Percentiles rank a stretch among this genome's conserved stretches.
Evolutionary conservation across 2,888 invertebrate species (phyloP).

Genomic region (Allacma fusca): DNA sequence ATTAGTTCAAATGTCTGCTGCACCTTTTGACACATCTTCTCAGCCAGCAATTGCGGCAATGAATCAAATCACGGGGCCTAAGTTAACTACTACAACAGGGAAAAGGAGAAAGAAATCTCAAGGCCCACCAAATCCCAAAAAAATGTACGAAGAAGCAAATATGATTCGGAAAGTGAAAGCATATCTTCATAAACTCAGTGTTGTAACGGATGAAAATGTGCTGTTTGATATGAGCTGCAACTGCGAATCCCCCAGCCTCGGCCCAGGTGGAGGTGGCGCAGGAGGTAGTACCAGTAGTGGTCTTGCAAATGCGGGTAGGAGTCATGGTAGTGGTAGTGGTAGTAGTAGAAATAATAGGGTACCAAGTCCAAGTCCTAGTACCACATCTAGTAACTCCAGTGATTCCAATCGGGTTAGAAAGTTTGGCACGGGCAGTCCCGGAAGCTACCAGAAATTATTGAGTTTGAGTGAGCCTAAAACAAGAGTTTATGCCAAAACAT

Average conservation of each 20-base stretch:
- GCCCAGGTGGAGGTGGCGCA: neutral
- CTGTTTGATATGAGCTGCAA: conserved; percentile 87
- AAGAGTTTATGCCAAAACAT: conserved; percentile 40
- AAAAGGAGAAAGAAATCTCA: conserved; percentile 80
- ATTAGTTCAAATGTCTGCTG: conserved; percentile 93
- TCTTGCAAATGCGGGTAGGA: conserved; percentile 5
- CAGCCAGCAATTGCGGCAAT: conserved; percentile 80
- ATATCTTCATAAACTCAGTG: conserved; percentile 90
- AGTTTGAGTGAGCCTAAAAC: conserved; percentile 90
- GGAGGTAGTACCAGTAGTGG: conserved; percentile 12
- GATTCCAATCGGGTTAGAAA: conserved; percentile 49
- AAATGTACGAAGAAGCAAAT: conserved; percentile 91
- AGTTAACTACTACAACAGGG: conserved; percentile 74
- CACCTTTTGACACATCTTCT: conserved; percentile 77
- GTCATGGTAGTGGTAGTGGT: conserved; percentile 32
- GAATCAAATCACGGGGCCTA: conserved; percentile 73
- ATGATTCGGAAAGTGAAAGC: conserved; percentile 67
- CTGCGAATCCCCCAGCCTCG: conserved; percentile 85
- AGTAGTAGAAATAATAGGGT: conserved; percentile 47
- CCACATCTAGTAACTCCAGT: conserved; percentile 52
- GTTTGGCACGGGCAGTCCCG: conserved; percentile 88
- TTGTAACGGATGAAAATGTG: conserved; percentile 89
- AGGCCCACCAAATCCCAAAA: conserved; percentile 83
- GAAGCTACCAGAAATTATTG: conserved; percentile 93
- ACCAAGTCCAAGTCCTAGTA: conserved; percentile 48